These are phyloP conservation scores for Pangasianodon hypophthalmus DNA, from an alignment of 2,113 vertebrate species.

Conservation along the genomic window DNA sequence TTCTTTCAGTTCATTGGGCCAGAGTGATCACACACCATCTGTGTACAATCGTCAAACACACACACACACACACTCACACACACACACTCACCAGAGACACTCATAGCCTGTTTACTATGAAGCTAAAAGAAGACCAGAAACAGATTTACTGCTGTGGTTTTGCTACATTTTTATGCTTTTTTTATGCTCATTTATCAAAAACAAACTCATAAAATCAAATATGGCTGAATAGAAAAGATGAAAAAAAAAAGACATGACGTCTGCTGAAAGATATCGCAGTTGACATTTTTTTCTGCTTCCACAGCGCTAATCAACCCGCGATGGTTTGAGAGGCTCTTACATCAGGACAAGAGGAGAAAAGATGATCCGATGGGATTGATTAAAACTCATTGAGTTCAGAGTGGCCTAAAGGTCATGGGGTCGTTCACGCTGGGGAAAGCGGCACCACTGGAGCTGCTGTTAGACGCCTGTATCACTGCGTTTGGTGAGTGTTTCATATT, in stretches of 20 bases:
- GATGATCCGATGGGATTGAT: conserved; percentile 66
- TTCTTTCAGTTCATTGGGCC: conserved; percentile 43
- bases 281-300: neutral
- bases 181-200: neutral
- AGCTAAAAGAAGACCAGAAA: neutral
- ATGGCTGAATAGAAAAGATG: neutral
- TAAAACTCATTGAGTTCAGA: conserved; percentile 70
- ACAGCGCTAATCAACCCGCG: neutral
- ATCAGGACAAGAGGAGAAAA: neutral
- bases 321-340: neutral
- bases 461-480: conserved; percentile 85
- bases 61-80: neutral
- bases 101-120: conserved; percentile 6
- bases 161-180: neutral
- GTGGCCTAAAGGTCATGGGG: conserved; percentile 79
- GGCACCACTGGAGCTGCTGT: conserved; percentile 85
- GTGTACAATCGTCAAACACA: conserved; percentile 42
- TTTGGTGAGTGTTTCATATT: conserved; percentile 79
- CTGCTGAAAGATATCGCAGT: neutral
- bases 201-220: neutral
- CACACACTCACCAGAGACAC: neutral
- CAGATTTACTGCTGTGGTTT: neutral
- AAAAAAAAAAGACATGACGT: neutral
- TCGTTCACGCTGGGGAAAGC: conserved; percentile 88
- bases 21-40: conserved; percentile 51